Base-by-base conservation (phyloP, 2,797 vertebrate genomes). In the Cyprinodon diabolis region DNA sequence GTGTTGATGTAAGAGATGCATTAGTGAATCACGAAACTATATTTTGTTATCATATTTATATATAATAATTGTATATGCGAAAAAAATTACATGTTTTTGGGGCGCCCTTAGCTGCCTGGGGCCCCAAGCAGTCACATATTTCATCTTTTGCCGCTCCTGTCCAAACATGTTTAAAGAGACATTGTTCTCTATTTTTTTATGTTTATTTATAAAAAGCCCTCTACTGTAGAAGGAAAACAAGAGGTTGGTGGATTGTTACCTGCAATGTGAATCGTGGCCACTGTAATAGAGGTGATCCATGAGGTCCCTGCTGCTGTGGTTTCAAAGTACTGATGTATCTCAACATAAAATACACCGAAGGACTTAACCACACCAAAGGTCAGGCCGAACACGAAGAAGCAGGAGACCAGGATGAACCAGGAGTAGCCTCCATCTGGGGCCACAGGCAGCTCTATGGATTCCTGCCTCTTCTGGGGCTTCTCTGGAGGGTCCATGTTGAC, bases 261-360 rank as follows among this genome's bases (percentile, higher is more conserved):
- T 8, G 68, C 49, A 51, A 89, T 17, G 37, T 93, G 92, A 83
- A 94, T 74, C 49, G 85, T 90, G 6, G 90, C 92, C 74, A 94
- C 80, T 0, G 88, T 82, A 43, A 93, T 93, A 1, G 91, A 92
- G 58, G 91, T 91, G 73, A 94, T 92, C 94, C 92, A 93, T 13
- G 94, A 93, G 48, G 86, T 88, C 63, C 49, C 87, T 25, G 91
- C 89, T 5, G 89, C 92, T 40, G 91, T 91, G 57, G 86, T 89
- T 72, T 79, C 71, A 78, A 93, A 94, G 87, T 90, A 83, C n/a
- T 52, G 35, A 1, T 92, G 84, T 72, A 93, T 92, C 71, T 89
- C 92, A 40, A 94, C 84, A 17, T 79, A 93, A 74, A 94, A 93
- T 6, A 94, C 87, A 54, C 92, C 90, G 48, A 94, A 94, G 5